Base-by-base conservation (phyloP, 2,797 vertebrate species). In the Hirundo rustica region DNA sequence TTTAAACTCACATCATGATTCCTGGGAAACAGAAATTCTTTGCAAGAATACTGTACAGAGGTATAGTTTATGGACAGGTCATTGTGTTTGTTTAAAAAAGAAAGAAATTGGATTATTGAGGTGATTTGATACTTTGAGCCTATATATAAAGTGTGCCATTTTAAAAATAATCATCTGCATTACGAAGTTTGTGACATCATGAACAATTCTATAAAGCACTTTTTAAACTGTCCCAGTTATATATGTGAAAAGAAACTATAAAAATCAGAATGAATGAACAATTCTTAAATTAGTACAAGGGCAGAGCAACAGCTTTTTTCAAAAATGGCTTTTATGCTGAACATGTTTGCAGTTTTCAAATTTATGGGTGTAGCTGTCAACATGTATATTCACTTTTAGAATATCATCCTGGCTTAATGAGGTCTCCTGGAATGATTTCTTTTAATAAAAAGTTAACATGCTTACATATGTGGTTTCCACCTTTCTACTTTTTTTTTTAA, bases 281-380 rank as follows among this genome's bases (percentile, higher is more conserved):
- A 95, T 95, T 93, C 94, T 86, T 96, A 97, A 96, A 92, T 96
- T 96, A 95, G 92, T 95, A 97, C 73, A 93, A 90, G 94, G 96
- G 93, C 86, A 96, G 74, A 96, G 93, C 87, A 95, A 88, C 91
- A 86, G 70, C 94, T 96, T 97, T 96, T 95, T 93, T 94, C 77
- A 95, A 71, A 86, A 95, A 79, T 77, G 91, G 91, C 96, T 97
- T 96, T 97, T 95, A 97, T 86, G 93, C 94, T 94, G 91, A 95
- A 96, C 97, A 92, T 96, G 85, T 97, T 97, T 97, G 79, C 95
- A 97, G 97, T 96, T 97, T 95, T 96, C 91, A 97, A 82, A 95
- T 97, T 93, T 96, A 97, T 93, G 96, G 96, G 96, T 97, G 96
- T 92, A 97, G 95, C 91, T 97, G 94, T 98, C 96, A 97, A 97